Evolutionary conservation across 2,888 invertebrate genomes (phyloP).

Genomic region (Amiota mariae): DNA sequence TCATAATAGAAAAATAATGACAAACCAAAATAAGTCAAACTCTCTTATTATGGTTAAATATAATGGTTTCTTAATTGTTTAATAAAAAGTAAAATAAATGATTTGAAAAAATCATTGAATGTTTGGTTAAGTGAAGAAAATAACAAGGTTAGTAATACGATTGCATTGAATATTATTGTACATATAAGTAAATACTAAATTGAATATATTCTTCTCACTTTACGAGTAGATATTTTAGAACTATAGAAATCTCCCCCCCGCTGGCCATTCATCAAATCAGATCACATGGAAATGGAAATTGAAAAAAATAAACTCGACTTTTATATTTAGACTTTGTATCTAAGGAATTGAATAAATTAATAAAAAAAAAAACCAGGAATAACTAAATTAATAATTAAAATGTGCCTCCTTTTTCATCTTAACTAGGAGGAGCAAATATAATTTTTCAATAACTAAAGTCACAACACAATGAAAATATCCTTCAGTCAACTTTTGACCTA

Average conservation of each 20-base stretch:
- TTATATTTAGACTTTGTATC: too few relatives aligned
- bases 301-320: too few relatives aligned
- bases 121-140: neutral
- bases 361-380: too few relatives aligned
- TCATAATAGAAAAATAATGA: neutral
- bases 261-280: neutral
- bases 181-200: too few relatives aligned
- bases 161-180: neutral
- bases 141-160: neutral
- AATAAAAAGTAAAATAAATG: neutral
- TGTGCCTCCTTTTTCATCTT: too few relatives aligned
- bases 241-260: neutral
- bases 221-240: neutral
- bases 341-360: too few relatives aligned
- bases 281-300: too few relatives aligned
- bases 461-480: neutral
- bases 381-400: too few relatives aligned
- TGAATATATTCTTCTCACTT: neutral
- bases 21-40: neutral
- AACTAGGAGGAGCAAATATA: too few relatives aligned
- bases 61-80: constrained; percentile 13
- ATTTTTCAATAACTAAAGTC: neutral
- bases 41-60: neutral
- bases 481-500: neutral
- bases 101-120: neutral